Percentiles rank a stretch among this genome's conserved stretches.
Evolutionary conservation across 2,888 invertebrate genomes (phyloP).

Genomic region (Diloba caeruleocephala): DNA sequence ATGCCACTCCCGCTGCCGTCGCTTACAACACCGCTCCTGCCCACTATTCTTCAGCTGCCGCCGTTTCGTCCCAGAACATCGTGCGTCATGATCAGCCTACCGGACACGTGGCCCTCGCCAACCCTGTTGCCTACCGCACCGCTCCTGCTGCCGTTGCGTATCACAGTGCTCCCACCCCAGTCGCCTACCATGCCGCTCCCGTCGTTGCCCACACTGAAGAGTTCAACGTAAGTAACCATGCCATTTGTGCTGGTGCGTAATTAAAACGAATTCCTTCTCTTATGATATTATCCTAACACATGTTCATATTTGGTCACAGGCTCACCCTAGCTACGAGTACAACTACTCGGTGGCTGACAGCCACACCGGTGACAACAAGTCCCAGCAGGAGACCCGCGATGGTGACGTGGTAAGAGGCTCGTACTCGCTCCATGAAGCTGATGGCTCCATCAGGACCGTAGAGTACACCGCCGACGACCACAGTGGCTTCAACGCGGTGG

Average conservation of each 20-base stretch:
- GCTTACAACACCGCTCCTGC: conserved; percentile 45
- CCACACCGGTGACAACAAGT: conserved; percentile 86
- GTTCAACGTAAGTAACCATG: conserved; percentile 28
- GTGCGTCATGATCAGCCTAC: too few relatives aligned
- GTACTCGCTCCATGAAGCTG: conserved; percentile 83
- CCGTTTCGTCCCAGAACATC: too few relatives aligned
- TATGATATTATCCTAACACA: neutral
- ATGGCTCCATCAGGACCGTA: conserved; percentile 84
- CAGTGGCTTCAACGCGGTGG: conserved; percentile 77
- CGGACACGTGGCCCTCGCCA: too few relatives aligned
- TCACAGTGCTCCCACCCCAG: conserved; percentile 33
- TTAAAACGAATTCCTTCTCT: neutral
- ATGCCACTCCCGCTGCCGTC: conserved; percentile 47
- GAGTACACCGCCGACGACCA: conserved; percentile 83
- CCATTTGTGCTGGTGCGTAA: too few relatives aligned
- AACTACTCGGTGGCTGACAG: conserved; percentile 85
- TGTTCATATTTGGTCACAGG: conserved; percentile 52
- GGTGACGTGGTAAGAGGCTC: conserved; percentile 84
- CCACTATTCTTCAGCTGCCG: too few relatives aligned
- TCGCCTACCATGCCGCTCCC: conserved; percentile 32
- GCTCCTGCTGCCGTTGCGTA: conserved; percentile 44
- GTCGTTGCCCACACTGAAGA: conserved; percentile 59
- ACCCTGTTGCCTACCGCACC: conserved; percentile 41
- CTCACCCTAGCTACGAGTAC: conserved; percentile 79
- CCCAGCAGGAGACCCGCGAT: conserved; percentile 81